Base-by-base conservation (phyloP, 1,140 invertebrate genomes). In the Aradophagus sp. region DNA sequence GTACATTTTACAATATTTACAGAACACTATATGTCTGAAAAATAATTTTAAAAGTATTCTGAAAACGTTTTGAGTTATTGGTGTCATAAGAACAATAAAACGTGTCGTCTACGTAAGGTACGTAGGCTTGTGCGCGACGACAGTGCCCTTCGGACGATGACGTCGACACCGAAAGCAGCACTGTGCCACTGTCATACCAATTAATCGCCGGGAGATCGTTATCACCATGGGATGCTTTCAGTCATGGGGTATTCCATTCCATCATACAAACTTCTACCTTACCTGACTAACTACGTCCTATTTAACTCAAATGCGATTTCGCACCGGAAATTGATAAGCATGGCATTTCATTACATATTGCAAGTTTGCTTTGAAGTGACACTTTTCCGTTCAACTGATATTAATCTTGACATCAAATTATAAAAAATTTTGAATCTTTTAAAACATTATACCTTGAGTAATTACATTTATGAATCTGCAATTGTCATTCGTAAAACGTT, bases 121-220 rank as follows among this genome's bases (percentile, higher is more conserved):
- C 41, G 50, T 70, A 67, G 67, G 50, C 48, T 68, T 70, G 72
- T 73, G 66, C 65, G 72, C 74, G 66, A 31, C 59, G 44, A 45
- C 38, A 42, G 35, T 69, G 36, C 34, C 38, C 62, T 62, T 67
- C 58, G 67, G 59, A 74, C 44, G 50, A 44, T 31, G 47, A 39
- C 62, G 52, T 73, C 71, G 76, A 67, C 56, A 72, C 52, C 65
- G 56, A 48, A 50, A 59, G n/a, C n/a, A n/a, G 75, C 73, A 77
- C 69, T 31, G 78, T 80, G 79, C 79, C 80, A 77, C 79, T 80
- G 81, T 84, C 82, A 81, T 82, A 83, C 82, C 81, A 84, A 84
- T 84, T 84, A 84, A 84, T 84, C 78, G 79, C 78, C 77, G 79
- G 75, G 67, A 82, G 83, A 84, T 84, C 77, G 55, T 78, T 84